A percentile compares a stretch with the other conserved stretches of the same genome.
phyloP scores from a whole-genome alignment of 2,797 vertebrate genomes.

The Tapirus indicus region DNA sequence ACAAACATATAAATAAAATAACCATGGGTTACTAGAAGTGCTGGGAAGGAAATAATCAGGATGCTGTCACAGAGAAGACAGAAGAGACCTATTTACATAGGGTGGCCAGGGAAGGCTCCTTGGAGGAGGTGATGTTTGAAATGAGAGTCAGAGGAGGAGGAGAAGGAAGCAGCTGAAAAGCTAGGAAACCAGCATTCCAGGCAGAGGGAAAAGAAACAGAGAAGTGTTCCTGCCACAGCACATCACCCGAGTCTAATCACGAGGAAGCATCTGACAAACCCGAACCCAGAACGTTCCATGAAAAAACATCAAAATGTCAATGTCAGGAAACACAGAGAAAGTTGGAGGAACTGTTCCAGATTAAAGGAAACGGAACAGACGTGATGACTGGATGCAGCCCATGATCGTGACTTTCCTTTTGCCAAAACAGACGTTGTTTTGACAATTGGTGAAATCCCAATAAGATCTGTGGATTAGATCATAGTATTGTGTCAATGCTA shows the following conservation, averaged over 20 bases:
- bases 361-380: not conserved
- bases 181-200: not conserved
- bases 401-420: not conserved
- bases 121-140: not conserved
- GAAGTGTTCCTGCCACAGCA: not conserved
- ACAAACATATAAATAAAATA: not conserved
- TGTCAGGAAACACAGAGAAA: not conserved
- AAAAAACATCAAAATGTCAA: not conserved
- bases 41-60: not conserved
- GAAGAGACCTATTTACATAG: not conserved
- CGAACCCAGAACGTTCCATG: accelerated
- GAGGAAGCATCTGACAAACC: not conserved
- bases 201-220: not conserved
- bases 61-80: not conserved
- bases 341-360: not conserved
- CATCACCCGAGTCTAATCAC: not conserved
- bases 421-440: not conserved
- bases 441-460: not conserved
- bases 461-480: not conserved
- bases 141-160: not conserved
- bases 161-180: not conserved
- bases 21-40: not conserved
- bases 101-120: not conserved
- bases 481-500: accelerated
- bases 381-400: accelerated